phyloP scores from a whole-genome alignment of 92 coral and sea anemone species.

The Siderastrea radians region DNA sequence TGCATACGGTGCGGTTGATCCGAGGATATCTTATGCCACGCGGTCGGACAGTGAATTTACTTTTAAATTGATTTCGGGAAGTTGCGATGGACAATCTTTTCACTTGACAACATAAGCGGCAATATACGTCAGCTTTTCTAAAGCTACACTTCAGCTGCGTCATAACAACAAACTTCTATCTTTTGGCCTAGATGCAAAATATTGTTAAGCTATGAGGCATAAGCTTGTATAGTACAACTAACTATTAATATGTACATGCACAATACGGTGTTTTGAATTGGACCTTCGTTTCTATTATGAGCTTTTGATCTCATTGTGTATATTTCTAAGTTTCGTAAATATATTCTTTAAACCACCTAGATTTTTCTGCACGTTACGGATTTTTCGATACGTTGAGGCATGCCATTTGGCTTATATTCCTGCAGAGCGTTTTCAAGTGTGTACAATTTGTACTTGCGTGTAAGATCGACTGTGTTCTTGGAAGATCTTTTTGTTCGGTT shows the following conservation, averaged over 20 bases:
- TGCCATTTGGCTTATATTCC: neutral
- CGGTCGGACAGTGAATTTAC: constrained; percentile 27
- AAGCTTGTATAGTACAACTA: neutral
- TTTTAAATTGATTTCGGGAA: neutral
- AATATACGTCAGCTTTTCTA: neutral
- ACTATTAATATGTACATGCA: neutral
- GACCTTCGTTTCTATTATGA: neutral
- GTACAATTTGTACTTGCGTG: neutral
- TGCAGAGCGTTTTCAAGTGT: neutral
- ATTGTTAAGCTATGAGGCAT: too few relatives aligned
- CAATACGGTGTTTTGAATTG: constrained; percentile 28
- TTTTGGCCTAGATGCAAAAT: constrained; percentile 6
- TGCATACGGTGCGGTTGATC: constrained; percentile 56
- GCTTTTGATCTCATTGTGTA: neutral
- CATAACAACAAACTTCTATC: neutral
- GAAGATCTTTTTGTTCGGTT: neutral
- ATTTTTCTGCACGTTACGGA: neutral
- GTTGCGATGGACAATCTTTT: neutral
- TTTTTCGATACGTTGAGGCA: neutral
- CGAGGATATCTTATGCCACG: constrained; percentile 26
- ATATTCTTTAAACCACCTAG: neutral
- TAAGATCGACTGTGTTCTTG: neutral
- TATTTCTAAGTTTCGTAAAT: neutral
- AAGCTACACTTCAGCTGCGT: neutral
- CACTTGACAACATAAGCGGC: neutral